phyloP scores from a whole-genome alignment of 1,140 invertebrate species.

The Bombus fervidus region DNA sequence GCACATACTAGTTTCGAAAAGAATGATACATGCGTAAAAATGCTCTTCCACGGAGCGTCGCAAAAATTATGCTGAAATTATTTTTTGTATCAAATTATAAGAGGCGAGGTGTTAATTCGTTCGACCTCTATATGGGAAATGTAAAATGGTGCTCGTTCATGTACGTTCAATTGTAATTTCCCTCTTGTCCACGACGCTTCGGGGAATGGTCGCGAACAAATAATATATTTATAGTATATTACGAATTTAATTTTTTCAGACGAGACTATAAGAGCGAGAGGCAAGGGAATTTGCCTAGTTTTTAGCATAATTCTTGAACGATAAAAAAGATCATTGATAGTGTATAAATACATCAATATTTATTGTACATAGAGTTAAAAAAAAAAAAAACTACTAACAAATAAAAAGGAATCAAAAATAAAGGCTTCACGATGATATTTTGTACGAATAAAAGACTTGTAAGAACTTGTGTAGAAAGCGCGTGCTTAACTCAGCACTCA shows the following conservation, averaged over 20 bases:
- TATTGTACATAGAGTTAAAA: constrained; percentile 83
- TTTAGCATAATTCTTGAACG: constrained; percentile 75
- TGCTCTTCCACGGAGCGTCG: constrained; percentile 65
- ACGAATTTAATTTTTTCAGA: constrained; percentile 73
- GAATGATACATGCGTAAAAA: constrained; percentile 56
- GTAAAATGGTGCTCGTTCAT: constrained; percentile 60
- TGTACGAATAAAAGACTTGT: not conserved
- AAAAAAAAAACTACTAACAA: constrained; percentile 80
- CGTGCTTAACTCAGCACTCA: not conserved
- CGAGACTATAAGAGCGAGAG: constrained; percentile 65
- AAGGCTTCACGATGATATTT: constrained; percentile 9
- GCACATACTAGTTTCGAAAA: constrained; percentile 64
- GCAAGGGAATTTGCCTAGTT: constrained; percentile 66
- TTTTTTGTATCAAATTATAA: constrained; percentile 78
- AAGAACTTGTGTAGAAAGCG: not conserved
- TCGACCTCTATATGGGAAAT: constrained; percentile 43
- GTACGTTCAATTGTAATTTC: constrained; percentile 61
- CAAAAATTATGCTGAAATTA: constrained; percentile 69
- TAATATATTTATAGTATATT: constrained; percentile 76
- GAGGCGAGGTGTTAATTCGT: constrained; percentile 4
- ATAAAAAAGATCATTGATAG: constrained; percentile 78
- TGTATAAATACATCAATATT: constrained; percentile 83
- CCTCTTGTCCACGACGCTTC: constrained; percentile 69
- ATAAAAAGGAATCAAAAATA: constrained; percentile 80
- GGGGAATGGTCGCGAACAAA: constrained; percentile 70